Evolutionary conservation across 2,113 vertebrate genomes (phyloP).

Genomic region (Urocolius indicus): DNA sequence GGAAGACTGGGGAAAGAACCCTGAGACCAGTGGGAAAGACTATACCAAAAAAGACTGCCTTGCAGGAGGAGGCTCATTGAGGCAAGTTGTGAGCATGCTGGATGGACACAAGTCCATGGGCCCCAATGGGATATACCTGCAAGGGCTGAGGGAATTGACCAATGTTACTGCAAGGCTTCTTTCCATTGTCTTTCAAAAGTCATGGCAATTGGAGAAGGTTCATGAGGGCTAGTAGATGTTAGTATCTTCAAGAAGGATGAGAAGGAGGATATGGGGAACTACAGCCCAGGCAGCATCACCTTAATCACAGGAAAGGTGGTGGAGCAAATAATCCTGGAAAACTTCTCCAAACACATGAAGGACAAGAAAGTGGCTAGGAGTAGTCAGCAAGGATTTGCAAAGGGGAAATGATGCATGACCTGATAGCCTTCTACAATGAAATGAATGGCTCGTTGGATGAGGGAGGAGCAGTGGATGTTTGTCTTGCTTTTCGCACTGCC

Average conservation of each 20-base stretch:
- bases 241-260: background rate
- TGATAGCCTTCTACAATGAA: background rate
- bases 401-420: background rate
- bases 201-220: background rate
- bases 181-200: background rate
- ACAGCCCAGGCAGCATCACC: background rate
- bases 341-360: background rate
- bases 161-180: background rate
- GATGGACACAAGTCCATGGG: background rate
- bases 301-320: background rate
- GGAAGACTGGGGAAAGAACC: background rate
- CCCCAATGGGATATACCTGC: background rate
- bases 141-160: background rate
- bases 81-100: background rate
- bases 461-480: background rate
- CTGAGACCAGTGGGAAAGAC: background rate
- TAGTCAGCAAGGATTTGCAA: background rate
- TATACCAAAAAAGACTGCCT: background rate
- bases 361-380: background rate
- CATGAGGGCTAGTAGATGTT: background rate
- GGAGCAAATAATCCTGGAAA: background rate
- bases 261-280: background rate
- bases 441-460: background rate
- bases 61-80: background rate
- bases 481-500: background rate